phyloP scores from a whole-genome alignment of 2,888 invertebrate species.

The Cybosia mesomella region DNA sequence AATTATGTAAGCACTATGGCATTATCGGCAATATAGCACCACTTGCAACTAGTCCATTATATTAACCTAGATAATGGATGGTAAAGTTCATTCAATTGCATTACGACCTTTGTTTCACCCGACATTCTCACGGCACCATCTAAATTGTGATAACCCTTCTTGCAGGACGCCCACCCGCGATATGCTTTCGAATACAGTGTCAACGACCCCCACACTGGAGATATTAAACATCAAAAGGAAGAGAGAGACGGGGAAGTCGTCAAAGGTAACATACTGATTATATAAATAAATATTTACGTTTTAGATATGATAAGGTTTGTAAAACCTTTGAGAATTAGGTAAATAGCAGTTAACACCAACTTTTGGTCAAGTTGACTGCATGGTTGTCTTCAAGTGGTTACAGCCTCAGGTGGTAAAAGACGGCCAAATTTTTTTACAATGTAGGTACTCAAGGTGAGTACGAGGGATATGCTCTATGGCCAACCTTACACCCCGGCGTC shows the following conservation, averaged over 20 bases:
- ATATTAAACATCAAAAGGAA: conserved; percentile 91
- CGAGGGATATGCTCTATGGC: too few relatives aligned
- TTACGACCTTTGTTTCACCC: conserved; percentile 57
- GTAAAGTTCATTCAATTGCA: conserved; percentile 47
- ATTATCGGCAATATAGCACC: background rate
- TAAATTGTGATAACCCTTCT: conserved; percentile 50
- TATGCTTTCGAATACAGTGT: conserved; percentile 92
- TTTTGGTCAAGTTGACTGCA: too few relatives aligned
- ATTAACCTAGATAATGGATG: conserved; percentile 36
- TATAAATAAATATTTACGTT: background rate
- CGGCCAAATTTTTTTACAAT: too few relatives aligned
- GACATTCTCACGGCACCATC: conserved; percentile 68
- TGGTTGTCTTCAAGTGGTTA: too few relatives aligned
- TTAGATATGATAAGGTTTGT: background rate
- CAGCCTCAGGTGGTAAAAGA: too few relatives aligned
- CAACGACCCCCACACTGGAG: conserved; percentile 91
- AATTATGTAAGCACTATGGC: background rate
- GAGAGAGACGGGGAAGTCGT: conserved; percentile 91
- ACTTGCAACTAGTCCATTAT: conserved; percentile 4
- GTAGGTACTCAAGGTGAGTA: too few relatives aligned
- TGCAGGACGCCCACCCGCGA: conserved; percentile 89
- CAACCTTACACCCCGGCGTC: too few relatives aligned
- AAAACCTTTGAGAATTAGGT: too few relatives aligned
- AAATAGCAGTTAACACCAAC: too few relatives aligned
- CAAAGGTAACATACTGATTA: conserved; percentile 79